Base-by-base conservation (phyloP, 2,797 vertebrate genomes). In the Thunnus albacares region DNA sequence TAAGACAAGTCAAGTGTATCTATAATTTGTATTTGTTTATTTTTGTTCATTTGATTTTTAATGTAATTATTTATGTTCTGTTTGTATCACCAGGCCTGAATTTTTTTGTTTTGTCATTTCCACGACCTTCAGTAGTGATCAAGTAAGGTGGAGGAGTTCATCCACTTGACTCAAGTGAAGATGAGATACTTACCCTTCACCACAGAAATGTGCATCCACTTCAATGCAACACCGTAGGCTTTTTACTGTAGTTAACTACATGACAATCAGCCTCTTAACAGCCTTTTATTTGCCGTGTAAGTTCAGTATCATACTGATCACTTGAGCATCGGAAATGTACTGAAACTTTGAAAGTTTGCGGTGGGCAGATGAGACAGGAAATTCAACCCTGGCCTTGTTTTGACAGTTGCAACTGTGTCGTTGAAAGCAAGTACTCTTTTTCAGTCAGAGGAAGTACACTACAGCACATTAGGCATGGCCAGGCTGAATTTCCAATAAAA, bases 321-420 rank as follows among this genome's bases (percentile, higher is more conserved):
- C 56, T 84, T 66, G 20, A 77, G 69, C 26, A n/a, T 56, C 11
- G 38, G 53, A 62, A 47, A 75, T 57, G 18, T 75, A 82, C 26
- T 47, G 87, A 86, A 86, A 88, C 77, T 82, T 6, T 85, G 68
- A 88, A 71, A 65, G 72, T 80, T 75, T 91, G 85, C 49, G 74
- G 86, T 84, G 35, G 22, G 74, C 49, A 75, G 77, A 83, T n/a
- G 58, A 85, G 72, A 85, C 86, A 90, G 90, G 90, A 93, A 92
- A 89, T 64, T 75, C 75, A 87, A 76, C 76, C 80, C 72, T 3
- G 35, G 76, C 65, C 75, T 89, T 91, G 88, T 92, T 93, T 83
- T 93, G 85, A 88, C 90, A 90, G 93, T 93, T 93, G 87, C 88
- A 93, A 86, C 75, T 13, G 53, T 85, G 67, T 67, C 53, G 72